Conservation (phyloP, 1,140 invertebrate genomes). For the Diploscapter pachys region DNA sequence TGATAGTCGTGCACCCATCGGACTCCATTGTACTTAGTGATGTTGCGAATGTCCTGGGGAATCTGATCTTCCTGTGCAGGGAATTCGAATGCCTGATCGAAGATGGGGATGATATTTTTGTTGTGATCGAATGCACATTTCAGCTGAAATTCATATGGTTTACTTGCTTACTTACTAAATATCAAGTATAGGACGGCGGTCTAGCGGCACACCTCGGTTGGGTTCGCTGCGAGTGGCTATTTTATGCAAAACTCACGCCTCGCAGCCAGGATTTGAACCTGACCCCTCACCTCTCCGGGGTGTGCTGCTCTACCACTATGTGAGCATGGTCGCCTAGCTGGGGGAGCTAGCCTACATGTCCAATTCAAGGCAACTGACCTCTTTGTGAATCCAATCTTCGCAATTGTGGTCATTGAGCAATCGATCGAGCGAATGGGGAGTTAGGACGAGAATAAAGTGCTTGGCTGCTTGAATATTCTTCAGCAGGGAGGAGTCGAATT, state of each 20-base stretch:
- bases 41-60: constrained; percentile 91
- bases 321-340: no score
- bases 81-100: constrained; percentile 89
- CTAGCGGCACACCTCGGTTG: no score
- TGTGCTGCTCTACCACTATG: no score
- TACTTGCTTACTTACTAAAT: constrained; percentile 2
- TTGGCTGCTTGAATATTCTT: constrained; percentile 93
- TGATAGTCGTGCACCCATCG: constrained; percentile 99
- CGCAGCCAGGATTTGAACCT: no score
- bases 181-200: no score
- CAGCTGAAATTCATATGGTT: constrained; percentile 1
- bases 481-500: constrained; percentile 95
- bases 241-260: no score
- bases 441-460: constrained; percentile 91
- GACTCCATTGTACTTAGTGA: constrained; percentile 65
- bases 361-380: constrained; percentile 33
- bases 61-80: constrained; percentile 75
- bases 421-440: constrained; percentile 85
- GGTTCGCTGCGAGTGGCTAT: no score
- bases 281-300: no score
- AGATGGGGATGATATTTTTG: constrained; percentile 97
- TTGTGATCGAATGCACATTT: constrained; percentile 69
- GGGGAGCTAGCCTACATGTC: no score
- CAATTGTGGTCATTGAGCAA: constrained; percentile 85
- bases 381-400: constrained; percentile 98